These are phyloP conservation scores for Oreochromis aureus DNA, from an alignment of 2,113 vertebrate genomes.

Conservation along the genomic window DNA sequence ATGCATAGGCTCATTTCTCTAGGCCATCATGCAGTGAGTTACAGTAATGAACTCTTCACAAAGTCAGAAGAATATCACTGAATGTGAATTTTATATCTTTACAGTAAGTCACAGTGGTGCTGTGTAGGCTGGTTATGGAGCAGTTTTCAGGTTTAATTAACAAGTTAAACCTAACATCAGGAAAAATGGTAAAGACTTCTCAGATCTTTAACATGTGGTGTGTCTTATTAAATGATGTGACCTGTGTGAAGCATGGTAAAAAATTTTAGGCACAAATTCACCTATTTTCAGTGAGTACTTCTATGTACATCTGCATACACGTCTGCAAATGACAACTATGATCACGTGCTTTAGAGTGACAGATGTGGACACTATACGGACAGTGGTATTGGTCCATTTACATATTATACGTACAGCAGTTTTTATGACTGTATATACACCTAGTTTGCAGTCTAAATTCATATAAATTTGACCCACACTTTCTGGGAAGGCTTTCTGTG, in stretches of 20 bases:
- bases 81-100: neutral
- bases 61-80: neutral
- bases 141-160: neutral
- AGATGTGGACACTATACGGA: neutral
- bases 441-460: neutral
- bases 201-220: neutral
- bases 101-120: neutral
- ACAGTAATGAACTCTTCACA: neutral
- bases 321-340: neutral
- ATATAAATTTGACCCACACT: neutral
- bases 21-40: neutral
- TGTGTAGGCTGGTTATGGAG: neutral
- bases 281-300: neutral
- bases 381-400: neutral
- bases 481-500: neutral
- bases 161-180: neutral
- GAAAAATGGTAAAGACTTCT: neutral
- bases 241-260: neutral
- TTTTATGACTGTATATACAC: neutral
- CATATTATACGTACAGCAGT: neutral
- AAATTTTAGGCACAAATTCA: neutral
- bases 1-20: neutral
- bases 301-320: neutral
- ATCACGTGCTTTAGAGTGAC: neutral
- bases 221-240: neutral